Percentiles rank a stretch among this genome's conserved stretches.
Evolutionary conservation across 2,113 vertebrate species (phyloP).

Genomic region (Kryptolebias marmoratus): DNA sequence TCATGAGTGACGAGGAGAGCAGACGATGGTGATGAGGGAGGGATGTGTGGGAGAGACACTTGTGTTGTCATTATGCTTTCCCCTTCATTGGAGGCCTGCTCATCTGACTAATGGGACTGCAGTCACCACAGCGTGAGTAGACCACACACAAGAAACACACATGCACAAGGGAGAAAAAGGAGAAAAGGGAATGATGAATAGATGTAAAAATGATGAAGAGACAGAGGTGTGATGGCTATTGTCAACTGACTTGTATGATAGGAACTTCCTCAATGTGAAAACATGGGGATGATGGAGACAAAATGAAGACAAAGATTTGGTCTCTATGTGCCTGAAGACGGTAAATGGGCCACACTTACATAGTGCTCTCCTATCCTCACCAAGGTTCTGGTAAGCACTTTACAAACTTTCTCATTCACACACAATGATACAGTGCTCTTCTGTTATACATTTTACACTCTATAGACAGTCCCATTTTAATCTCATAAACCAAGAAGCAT

Average conservation of each 20-base stretch:
- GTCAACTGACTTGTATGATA: slow-evolving; percentile 29
- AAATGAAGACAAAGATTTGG: slow-evolving; percentile 4
- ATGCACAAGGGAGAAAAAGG: slow-evolving; percentile 13
- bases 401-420: too few species aligned
- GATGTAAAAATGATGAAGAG: neutral
- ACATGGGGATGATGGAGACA: slow-evolving; percentile 6
- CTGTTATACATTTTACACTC: too few species aligned
- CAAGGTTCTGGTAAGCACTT: too few species aligned
- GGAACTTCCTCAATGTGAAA: slow-evolving; percentile 25
- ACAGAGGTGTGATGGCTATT: neutral
- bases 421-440: too few species aligned
- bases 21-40: slow-evolving; percentile 27
- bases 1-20: slow-evolving; percentile 48
- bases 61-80: slow-evolving; percentile 71
- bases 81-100: slow-evolving; percentile 73
- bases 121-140: slow-evolving; percentile 43
- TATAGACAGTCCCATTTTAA: too few species aligned
- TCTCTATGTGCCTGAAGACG: too few species aligned
- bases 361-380: too few species aligned
- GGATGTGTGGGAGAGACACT: slow-evolving; percentile 29
- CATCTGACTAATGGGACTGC: slow-evolving; percentile 78
- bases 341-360: too few species aligned
- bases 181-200: slow-evolving; percentile 14
- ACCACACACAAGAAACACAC: slow-evolving; percentile 19
- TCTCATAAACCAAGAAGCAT: too few species aligned